Base-by-base conservation (phyloP, 2,888 invertebrate genomes). In the Melanostoma mellinum region DNA sequence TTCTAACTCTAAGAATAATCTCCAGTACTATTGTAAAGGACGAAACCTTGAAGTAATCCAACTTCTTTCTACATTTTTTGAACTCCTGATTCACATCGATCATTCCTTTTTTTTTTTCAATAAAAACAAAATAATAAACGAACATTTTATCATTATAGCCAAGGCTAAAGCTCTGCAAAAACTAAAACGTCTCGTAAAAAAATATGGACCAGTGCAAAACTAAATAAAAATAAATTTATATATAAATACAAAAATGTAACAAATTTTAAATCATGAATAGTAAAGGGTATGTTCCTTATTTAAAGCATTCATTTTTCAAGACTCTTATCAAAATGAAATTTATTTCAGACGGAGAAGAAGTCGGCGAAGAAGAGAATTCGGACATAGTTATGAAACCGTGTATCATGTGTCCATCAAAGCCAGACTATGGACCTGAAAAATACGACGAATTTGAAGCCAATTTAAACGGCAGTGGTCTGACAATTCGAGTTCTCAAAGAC, bases 401-500 rank as follows among this genome's bases (percentile, higher is more conserved):
- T 78, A 87, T 88, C 65, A 86, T 88, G 33, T 85, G 86, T 33
- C 86, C 88, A 3, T 81, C 80, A 3, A 85, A 81, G 33, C 88
- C 87, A 0, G 88, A 89, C 35, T 88, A 88, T n/a, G 89, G 89
- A 5, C 88, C 89, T 0, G 90, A 90, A 10, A 89, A 89, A 3
- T 91, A 89, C 55, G 91, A 91, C 48, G 90, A 90, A 78, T 91
- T 91, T 74, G 90, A 91, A 85, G 91, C 91, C 0, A 88, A 88
- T 58, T 86, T 90, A 1, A 90, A 90, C 86, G 91, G 91, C 50
- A 91, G 90, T 69, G 89, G 89, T 9, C 85, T 91, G 3, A 89
- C 88, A 10, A 89, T 91, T 65, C 89, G 91, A 0, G 90, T 91
- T 3, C 86, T 89, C 2, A 91, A 91, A 86, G 88, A 90, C 33